Evolutionary conservation across 2,888 invertebrate species (phyloP).

Genomic region (Heliconius cydno): DNA sequence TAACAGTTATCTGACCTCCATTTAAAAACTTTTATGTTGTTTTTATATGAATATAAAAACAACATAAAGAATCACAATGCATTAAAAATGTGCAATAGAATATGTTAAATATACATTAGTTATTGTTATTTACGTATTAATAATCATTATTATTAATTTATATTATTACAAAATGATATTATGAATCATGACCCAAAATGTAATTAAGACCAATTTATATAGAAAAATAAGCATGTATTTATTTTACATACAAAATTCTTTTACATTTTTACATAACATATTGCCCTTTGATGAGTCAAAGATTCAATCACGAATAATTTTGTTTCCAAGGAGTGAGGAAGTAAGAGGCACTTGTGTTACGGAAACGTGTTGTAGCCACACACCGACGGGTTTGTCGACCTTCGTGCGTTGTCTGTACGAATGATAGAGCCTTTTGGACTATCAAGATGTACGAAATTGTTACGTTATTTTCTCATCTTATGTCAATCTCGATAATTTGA

Average conservation of each 20-base stretch:
- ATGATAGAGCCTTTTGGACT: constrained; percentile 21
- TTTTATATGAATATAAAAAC: no score
- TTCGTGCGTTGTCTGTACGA: constrained; percentile 47
- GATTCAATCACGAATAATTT: constrained; percentile 15
- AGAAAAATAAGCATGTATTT: neutral
- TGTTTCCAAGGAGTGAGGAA: constrained; percentile 46
- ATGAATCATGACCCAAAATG: neutral
- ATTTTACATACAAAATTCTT: neutral
- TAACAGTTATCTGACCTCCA: neutral
- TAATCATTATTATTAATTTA: neutral
- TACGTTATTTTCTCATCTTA: constrained; percentile 7
- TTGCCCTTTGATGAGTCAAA: constrained; percentile 2
- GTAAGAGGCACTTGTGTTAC: constrained; percentile 49
- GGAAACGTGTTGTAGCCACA: constrained; percentile 52
- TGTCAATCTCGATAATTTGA: neutral
- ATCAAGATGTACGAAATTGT: neutral
- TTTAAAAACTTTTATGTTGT: neutral
- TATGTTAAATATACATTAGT: neutral
- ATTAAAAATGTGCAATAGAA: neutral
- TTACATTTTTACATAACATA: neutral
- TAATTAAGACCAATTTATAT: neutral
- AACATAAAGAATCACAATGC: no score
- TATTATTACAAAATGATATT: neutral
- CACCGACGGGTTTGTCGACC: constrained; percentile 54
- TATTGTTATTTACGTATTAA: neutral